phyloP scores from a whole-genome alignment of 2,888 invertebrate species.

The Embidobia sp. region DNA sequence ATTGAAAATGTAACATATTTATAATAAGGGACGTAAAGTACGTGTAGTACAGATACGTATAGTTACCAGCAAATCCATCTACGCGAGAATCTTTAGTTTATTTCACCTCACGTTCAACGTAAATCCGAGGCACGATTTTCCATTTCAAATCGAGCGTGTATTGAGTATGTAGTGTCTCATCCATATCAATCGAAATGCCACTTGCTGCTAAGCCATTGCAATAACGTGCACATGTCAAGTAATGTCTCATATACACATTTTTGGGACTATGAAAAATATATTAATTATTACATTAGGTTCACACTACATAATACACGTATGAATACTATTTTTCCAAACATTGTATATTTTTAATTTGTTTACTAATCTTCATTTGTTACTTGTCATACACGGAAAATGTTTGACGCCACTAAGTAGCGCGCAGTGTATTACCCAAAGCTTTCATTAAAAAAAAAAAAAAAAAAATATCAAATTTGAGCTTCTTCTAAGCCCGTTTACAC shows the following conservation, averaged over 20 bases:
- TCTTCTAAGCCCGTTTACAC: too few species aligned
- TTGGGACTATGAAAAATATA: too few species aligned
- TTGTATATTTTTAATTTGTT: too few species aligned
- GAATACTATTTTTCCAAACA: too few species aligned
- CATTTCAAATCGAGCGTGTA: constrained; percentile 80
- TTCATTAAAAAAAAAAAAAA: too few species aligned
- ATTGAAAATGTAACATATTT: constrained; percentile 19
- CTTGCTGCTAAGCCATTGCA: constrained; percentile 62
- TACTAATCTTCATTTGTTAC: too few species aligned
- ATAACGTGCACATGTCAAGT: constrained; percentile 54
- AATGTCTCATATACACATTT: constrained; percentile 30
- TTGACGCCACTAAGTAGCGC: too few species aligned
- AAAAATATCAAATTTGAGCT: too few species aligned
- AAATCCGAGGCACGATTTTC: constrained; percentile 79
- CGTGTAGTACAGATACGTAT: neutral
- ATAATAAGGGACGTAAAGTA: constrained; percentile 1
- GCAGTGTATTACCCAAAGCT: too few species aligned
- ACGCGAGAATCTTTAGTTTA: constrained; percentile 69
- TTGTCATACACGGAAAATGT: too few species aligned
- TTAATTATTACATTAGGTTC: too few species aligned
- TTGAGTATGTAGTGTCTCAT: constrained; percentile 77
- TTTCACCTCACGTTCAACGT: constrained; percentile 79
- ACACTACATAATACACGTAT: too few species aligned
- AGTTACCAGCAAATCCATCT: constrained; percentile 46
- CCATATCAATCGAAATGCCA: constrained; percentile 77